Conservation (phyloP, 2,797 vertebrate genomes). For the Sebastes wilsoni region DNA sequence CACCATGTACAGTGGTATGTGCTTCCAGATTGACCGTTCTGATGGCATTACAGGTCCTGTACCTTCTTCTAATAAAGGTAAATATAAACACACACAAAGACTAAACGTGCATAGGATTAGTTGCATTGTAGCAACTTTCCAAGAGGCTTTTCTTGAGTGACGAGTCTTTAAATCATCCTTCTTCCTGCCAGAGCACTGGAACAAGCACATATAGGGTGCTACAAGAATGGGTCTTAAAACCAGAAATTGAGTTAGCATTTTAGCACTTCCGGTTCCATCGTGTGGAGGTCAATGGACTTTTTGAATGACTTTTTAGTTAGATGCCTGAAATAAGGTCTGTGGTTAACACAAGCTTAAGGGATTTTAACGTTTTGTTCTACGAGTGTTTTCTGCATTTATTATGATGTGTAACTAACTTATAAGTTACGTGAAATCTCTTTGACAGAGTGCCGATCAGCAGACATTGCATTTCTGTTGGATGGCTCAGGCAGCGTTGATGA, state of each 20-base stretch:
- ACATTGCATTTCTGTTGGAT: slow-evolving; percentile 81
- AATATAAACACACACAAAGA: neutral
- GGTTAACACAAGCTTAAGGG: too few relatives aligned
- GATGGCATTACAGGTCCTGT: accelerated
- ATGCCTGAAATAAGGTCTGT: too few relatives aligned
- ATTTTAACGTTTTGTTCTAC: too few relatives aligned
- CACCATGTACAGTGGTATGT: slow-evolving; percentile 75
- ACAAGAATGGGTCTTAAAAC: too few relatives aligned
- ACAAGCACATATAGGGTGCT: neutral
- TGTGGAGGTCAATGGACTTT: too few relatives aligned
- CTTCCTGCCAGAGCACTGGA: neutral
- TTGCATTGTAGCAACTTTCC: neutral
- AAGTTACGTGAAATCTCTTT: neutral
- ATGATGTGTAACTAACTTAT: neutral
- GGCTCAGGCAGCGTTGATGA: slow-evolving; percentile 72
- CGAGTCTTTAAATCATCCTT: neutral
- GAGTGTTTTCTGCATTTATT: neutral
- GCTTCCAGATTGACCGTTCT: neutral
- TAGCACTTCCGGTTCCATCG: too few relatives aligned
- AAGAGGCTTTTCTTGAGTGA: neutral
- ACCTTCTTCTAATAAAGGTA: slow-evolving; percentile 57
- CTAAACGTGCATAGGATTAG: too few relatives aligned
- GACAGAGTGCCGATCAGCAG: slow-evolving; percentile 70
- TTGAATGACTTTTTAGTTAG: too few relatives aligned
- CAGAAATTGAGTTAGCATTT: too few relatives aligned